phyloP scores from a whole-genome alignment of 1,140 invertebrate species.

The Brachionus rotundiformis region DNA sequence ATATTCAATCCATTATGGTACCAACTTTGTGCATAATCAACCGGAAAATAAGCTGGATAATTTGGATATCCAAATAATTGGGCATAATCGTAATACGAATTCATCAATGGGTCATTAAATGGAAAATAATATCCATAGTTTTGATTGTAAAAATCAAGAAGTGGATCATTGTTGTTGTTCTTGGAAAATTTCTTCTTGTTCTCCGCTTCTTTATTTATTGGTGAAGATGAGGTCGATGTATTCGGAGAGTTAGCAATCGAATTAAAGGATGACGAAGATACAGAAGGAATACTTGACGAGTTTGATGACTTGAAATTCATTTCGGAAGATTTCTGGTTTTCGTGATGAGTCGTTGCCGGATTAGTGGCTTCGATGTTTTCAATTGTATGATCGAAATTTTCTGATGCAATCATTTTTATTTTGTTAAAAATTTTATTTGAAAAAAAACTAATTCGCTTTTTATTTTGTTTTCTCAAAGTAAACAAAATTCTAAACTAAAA shows the following conservation, averaged over 20 bases:
- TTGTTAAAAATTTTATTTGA: background rate
- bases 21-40: conserved; percentile 22
- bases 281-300: conserved; percentile 5
- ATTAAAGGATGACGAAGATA: conserved; percentile 26
- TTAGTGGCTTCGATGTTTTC: conserved; percentile 9
- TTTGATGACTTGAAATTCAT: conserved; percentile 16
- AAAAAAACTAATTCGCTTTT: conserved; percentile 4
- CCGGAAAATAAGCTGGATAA: conserved; percentile 37
- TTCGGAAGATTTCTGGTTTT: background rate
- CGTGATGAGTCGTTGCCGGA: background rate
- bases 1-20: background rate
- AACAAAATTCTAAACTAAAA: conserved; percentile 35
- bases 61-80: conserved; percentile 16
- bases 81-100: conserved; percentile 12
- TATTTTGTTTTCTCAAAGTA: conserved; percentile 12
- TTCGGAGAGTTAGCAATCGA: conserved; percentile 27
- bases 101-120: conserved; percentile 12
- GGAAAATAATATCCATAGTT: conserved; percentile 15
- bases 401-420: conserved; percentile 28
- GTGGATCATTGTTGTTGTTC: background rate
- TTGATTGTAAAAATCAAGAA: conserved; percentile 2
- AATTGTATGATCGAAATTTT: conserved; percentile 9
- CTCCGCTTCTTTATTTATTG: background rate
- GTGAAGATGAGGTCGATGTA: conserved; percentile 24
- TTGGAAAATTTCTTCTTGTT: background rate